Base-by-base conservation (phyloP, 2,888 invertebrate species). In the Megaustenia siamemsis region DNA sequence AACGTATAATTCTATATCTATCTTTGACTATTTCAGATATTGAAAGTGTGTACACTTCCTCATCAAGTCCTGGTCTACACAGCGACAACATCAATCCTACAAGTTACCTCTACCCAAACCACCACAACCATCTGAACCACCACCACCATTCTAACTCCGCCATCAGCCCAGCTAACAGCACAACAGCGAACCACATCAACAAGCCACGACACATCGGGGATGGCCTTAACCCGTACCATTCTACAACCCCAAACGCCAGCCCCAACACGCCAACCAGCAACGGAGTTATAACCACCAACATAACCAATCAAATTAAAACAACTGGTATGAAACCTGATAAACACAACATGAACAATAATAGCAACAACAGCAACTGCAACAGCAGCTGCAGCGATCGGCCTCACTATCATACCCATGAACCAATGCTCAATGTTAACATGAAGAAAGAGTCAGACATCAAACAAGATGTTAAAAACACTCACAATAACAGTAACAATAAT, bases 21-120 rank as follows among this genome's bases (percentile, higher is more conserved):
- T 66, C 21, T 77, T 76, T 18, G 45, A 3, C 18, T 60, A 6
- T 76, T 75, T n/a, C 83, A 86, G 86, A 86, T 24, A 28, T 86
- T 32, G 83, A 81, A 38, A 83, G 73, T 28, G 45, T 77, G 18
- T 75, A 79, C 56, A 66, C 71, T 35, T 24, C 60, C 1, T 35
- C 82, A 8, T n/a, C 60, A 28, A 83, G 83, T 35, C 86, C 73
- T 8, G 38, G 28, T 35, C 49, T 66, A 6, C 79, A 83, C 40
- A 43, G 40, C 18, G 68, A 68, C 45, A 80, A 28, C 80, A 43
- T 60, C 21, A 75, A 66, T 69, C 60, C 76, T n/a, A 53, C 68
- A 28, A 43, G 81, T 38, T 77, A 85, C 77, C 38, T 85, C 8
- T 66, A 75, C 76, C 63, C 49, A 32, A 85, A 53, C 76, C 81